A percentile compares a stretch with the other conserved stretches of the same genome.
phyloP scores from a whole-genome alignment of 2,113 vertebrate species.

The Callaeas wilsoni region DNA sequence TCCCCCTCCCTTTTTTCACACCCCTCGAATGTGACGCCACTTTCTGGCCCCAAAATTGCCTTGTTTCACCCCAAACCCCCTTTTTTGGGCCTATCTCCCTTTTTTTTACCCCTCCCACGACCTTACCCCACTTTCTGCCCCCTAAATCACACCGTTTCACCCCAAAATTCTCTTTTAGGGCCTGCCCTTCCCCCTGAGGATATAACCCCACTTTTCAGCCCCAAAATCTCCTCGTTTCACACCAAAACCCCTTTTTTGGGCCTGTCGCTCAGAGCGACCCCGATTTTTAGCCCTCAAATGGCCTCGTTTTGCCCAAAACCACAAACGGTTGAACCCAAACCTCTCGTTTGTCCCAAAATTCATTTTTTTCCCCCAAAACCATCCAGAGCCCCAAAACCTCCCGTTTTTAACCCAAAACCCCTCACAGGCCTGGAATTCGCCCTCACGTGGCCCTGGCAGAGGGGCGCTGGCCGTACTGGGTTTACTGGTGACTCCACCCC shows the following conservation, averaged over 20 bases:
- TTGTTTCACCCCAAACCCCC: neutral
- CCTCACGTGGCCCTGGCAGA: accelerated
- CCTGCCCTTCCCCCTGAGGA: neutral
- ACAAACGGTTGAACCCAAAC: neutral
- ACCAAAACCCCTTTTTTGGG: neutral
- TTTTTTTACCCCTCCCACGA: neutral
- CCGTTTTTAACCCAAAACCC: neutral
- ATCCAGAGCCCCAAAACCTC: neutral
- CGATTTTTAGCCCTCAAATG: accelerated
- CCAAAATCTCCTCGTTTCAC: neutral
- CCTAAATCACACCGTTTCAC: neutral
- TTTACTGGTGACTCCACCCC: neutral
- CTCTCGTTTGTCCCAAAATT: neutral
- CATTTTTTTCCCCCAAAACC: neutral
- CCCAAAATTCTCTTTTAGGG: neutral
- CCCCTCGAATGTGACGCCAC: neutral
- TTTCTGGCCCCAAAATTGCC: neutral
- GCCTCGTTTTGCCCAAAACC: neutral
- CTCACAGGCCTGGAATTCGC: neutral
- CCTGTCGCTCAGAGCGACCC: accelerated
- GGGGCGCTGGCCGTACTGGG: neutral
- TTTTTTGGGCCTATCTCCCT: neutral
- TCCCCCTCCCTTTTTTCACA: neutral
- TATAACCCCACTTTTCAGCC: neutral
- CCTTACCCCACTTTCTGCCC: neutral